Conservation (phyloP, 37 sponge, comb jelly and placozoan species). For the Cliona cf. orientalis region DNA sequence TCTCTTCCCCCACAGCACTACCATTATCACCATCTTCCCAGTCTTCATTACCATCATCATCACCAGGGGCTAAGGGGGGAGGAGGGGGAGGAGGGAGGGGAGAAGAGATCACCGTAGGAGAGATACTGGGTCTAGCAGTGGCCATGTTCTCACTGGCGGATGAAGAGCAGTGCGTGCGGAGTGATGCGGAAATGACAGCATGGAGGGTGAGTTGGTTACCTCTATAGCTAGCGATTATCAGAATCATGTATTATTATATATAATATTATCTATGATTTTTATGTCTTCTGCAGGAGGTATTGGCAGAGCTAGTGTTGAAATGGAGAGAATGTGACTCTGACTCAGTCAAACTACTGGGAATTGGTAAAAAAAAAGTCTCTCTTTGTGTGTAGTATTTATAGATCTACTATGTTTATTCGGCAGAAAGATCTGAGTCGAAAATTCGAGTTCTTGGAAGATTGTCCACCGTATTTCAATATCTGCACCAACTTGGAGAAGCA, state of each 20-base stretch:
- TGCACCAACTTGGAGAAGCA: conserved; percentile 16
- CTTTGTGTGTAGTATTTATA: not conserved
- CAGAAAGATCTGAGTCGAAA: conserved; percentile 16
- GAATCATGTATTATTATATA: not conserved
- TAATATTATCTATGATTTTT: not conserved
- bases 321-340: conserved; percentile 36
- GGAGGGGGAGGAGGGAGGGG: no score
- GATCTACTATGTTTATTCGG: not conserved
- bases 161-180: not conserved
- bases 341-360: conserved; percentile 7
- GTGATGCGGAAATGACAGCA: not conserved
- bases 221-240: no score
- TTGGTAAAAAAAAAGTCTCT: not conserved
- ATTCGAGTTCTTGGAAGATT: conserved; percentile 3
- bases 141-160: conserved; percentile 49
- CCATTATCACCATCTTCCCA: no score
- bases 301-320: conserved; percentile 20
- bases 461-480: conserved; percentile 7
- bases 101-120: conserved; percentile 36
- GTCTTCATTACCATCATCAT: no score
- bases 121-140: conserved; percentile 42
- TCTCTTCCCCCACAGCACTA: no score
- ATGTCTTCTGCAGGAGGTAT: conserved; percentile 22
- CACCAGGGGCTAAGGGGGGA: no score
- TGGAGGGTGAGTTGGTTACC: conserved; percentile 37